These are phyloP conservation scores for Torymus aiolomorphi DNA, from an alignment of 2,888 invertebrate species.

Conservation along the genomic window DNA sequence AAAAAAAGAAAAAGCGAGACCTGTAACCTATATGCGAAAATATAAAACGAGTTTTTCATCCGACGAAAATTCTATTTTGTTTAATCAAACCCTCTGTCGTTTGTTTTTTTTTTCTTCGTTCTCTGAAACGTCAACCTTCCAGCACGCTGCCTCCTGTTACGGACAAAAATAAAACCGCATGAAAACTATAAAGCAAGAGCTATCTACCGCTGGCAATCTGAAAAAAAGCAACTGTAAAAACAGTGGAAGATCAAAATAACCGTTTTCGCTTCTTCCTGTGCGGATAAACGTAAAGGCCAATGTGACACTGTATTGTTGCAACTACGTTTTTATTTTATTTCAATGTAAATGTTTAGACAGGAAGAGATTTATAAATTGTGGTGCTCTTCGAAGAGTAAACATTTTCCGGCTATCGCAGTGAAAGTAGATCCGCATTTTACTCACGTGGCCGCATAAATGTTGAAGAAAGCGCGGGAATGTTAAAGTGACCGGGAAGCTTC, in stretches of 20 bases:
- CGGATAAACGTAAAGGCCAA: background rate
- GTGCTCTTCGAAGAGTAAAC: too few relatives aligned
- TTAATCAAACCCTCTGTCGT: conserved; percentile 33
- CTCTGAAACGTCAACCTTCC: conserved; percentile 28
- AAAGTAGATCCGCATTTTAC: too few relatives aligned
- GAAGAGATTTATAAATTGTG: too few relatives aligned
- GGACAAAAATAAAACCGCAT: conserved; percentile 36
- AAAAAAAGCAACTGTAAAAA: conserved; percentile 27
- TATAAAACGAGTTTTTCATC: conserved; percentile 28
- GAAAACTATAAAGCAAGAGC: conserved; percentile 33
- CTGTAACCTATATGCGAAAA: conserved; percentile 11
- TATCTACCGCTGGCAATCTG: conserved; percentile 24
- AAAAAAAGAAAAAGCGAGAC: background rate
- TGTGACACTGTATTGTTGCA: too few relatives aligned
- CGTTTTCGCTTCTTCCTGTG: background rate
- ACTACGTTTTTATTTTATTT: too few relatives aligned
- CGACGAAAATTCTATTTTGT: conserved; percentile 31
- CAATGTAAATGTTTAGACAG: too few relatives aligned
- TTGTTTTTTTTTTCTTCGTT: conserved; percentile 31
- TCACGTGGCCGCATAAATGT: too few relatives aligned
- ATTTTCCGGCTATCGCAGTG: too few relatives aligned
- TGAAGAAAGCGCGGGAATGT: too few relatives aligned
- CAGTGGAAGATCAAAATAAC: conserved; percentile 34
- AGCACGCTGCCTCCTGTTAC: conserved; percentile 21
- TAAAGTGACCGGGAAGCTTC: too few relatives aligned